Conservation (phyloP, 2,113 vertebrate species). For the Cavia aperea region DNA sequence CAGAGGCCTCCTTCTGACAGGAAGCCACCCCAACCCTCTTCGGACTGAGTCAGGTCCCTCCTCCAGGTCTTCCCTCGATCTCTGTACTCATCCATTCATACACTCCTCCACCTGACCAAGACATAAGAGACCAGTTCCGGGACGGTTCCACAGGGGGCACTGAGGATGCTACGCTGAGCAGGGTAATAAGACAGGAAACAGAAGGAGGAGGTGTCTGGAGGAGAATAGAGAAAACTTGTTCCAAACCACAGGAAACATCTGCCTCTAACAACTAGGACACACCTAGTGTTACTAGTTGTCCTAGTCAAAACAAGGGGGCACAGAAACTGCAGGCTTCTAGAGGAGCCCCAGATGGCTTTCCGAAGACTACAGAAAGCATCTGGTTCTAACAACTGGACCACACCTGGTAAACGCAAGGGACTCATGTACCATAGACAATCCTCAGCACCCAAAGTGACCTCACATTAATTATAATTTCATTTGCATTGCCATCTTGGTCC, state of each 20-base stretch:
- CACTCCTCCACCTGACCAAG: neutral
- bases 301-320: neutral
- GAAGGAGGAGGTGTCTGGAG: neutral
- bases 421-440: neutral
- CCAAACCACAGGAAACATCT: neutral
- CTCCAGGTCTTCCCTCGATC: neutral
- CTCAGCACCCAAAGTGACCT: neutral
- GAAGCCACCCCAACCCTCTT: neutral
- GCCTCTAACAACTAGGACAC: neutral
- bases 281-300: neutral
- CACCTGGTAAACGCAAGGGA: neutral
- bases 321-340: neutral
- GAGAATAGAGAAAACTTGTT: neutral
- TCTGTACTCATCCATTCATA: neutral
- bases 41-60: too few relatives aligned
- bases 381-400: neutral
- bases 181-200: neutral
- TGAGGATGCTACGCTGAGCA: neutral
- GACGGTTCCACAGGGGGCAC: neutral
- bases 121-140: neutral
- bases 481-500: neutral
- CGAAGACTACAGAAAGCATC: neutral
- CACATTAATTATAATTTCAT: neutral
- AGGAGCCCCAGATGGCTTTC: neutral
- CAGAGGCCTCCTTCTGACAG: neutral